phyloP scores from a whole-genome alignment of 2,113 vertebrate genomes.

The Phoenicopterus ruber region DNA sequence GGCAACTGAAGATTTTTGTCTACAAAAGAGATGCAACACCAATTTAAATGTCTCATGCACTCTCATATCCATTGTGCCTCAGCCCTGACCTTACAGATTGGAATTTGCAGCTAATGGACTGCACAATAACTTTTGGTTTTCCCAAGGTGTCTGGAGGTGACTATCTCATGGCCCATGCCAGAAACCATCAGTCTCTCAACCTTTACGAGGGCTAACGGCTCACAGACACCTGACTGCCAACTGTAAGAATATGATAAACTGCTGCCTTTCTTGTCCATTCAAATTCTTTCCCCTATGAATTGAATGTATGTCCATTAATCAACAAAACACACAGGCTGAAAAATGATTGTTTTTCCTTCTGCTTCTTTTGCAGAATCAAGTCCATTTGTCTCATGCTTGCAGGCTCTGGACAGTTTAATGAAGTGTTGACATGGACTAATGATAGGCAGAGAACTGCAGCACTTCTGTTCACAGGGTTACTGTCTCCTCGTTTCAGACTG shows the following conservation, averaged over 20 bases:
- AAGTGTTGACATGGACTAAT: not conserved
- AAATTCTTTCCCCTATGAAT: not conserved
- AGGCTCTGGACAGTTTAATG: conserved; percentile 18
- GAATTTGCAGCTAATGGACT: not conserved
- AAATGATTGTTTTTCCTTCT: not conserved
- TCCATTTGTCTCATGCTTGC: conserved; percentile 6
- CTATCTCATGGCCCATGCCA: not conserved
- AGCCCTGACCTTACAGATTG: not conserved
- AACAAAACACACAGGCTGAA: not conserved
- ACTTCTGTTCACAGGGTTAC: not conserved
- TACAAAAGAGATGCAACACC: not conserved
- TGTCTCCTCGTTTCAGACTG: not conserved
- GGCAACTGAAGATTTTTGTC: not conserved
- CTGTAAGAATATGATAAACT: not conserved
- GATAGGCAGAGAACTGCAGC: not conserved
- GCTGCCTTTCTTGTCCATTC: not conserved
- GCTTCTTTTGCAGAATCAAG: not conserved
- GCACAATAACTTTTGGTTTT: not conserved
- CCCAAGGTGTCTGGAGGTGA: not conserved
- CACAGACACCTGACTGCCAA: not conserved
- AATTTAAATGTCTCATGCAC: not conserved
- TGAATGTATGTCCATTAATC: not conserved
- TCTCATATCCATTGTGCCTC: not conserved
- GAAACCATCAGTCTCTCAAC: not conserved
- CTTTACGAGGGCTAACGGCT: not conserved